Base-by-base conservation (phyloP, 2,797 vertebrate species). In the Monodelphis domestica region DNA sequence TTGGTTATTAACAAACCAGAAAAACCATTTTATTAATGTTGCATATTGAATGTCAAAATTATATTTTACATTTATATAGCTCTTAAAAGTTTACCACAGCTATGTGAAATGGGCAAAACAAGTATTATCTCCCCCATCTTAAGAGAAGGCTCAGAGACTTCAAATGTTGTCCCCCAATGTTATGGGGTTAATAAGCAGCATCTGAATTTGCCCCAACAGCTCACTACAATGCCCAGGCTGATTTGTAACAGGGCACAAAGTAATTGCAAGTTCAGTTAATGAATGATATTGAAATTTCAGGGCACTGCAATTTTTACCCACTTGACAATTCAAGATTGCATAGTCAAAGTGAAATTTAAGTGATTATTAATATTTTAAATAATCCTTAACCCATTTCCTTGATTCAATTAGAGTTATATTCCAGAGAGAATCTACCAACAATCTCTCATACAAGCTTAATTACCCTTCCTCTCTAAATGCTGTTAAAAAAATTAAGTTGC, bases 351-450 rank as follows among this genome's bases (percentile, higher is more conserved):
- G 93, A 88, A 84, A 92, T 50, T 57, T 57, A 29, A 51, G 53
- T 53, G 93, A 89, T 91, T 89, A 24, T 93, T 92, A 90, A n/a
- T 91, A 78, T 87, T 53, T 90, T 57, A 95, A 89, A 52, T 52
- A 63, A 92, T 87, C 90, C 54, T 7, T 52, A 53, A 55, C 15
- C 55, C 17, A 3, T 38, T 54, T 24, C 91, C n/a, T 91, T 96
- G 50, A 93, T 54, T 54, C 3, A 26, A 45, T 78, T 45, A 78
- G 45, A 78, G 38, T 26, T 78, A 78, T 24, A 78, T 45, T 78
- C 70, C 38, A 78, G 21, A 78, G 38, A 78, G 21, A 78, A 78
- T 78, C 70, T 24, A 26, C 21, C 21, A 45, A 24, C 21, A 78
- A 78, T 26, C 70, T 38, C 21, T 45, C n/a, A 24, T 9, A 17